Conservation (phyloP, 1,140 invertebrate species). For the Anoplophora glabripennis region DNA sequence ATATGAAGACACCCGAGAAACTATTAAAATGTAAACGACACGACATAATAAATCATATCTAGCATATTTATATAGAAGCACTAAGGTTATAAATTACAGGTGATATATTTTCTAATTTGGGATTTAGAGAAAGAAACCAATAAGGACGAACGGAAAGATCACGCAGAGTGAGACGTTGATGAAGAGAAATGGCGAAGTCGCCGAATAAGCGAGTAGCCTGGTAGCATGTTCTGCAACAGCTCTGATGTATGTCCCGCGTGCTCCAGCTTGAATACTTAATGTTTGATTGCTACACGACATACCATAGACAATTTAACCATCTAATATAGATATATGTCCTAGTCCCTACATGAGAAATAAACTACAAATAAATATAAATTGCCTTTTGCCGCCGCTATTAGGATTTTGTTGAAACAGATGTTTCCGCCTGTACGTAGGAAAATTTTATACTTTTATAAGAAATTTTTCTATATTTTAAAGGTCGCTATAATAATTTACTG, state of each 20-base stretch:
- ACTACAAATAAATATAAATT: slow-evolving; percentile 31
- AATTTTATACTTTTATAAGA: too few species aligned
- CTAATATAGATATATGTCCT: slow-evolving; percentile 36
- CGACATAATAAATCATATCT: too few species aligned
- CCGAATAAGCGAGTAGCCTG: slow-evolving; percentile 29
- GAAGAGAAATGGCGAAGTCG: slow-evolving; percentile 41
- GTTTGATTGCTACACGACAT: slow-evolving; percentile 42
- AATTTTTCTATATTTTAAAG: too few species aligned
- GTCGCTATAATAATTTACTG: too few species aligned
- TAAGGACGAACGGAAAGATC: slow-evolving; percentile 37
- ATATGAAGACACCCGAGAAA: too few species aligned
- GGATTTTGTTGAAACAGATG: not conserved
- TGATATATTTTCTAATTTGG: slow-evolving; percentile 27
- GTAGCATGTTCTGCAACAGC: slow-evolving; percentile 17
- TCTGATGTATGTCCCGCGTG: slow-evolving; percentile 37
- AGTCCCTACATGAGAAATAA: slow-evolving; percentile 18
- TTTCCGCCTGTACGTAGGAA: not conserved
- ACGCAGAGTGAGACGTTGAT: slow-evolving; percentile 41
- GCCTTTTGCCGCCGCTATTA: not conserved
- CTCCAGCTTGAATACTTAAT: slow-evolving; percentile 41
- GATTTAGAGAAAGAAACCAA: slow-evolving; percentile 34
- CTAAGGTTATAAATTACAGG: not conserved
- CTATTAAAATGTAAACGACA: too few species aligned
- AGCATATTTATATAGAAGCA: too few species aligned
- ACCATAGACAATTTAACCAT: slow-evolving; percentile 39